These are phyloP conservation scores for Mamestra brassicae DNA, from an alignment of 2,888 invertebrate species.

Conservation along the genomic window DNA sequence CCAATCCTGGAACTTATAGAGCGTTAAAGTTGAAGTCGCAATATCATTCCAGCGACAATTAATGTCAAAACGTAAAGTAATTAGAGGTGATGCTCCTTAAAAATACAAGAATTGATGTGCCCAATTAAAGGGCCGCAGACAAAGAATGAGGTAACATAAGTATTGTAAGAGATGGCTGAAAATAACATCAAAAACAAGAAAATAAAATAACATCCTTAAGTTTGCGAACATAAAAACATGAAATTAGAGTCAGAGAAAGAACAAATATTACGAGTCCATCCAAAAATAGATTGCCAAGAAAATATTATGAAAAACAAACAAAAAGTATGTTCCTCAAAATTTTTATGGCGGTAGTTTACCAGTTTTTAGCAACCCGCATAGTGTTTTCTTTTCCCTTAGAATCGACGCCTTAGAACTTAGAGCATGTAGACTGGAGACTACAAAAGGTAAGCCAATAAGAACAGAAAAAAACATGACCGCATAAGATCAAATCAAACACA, in stretches of 20 bases:
- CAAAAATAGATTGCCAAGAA: slow-evolving; percentile 74
- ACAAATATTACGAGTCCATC: slow-evolving; percentile 77
- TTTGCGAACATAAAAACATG: neutral
- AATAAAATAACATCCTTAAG: neutral
- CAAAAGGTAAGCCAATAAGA: neutral
- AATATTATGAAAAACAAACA: slow-evolving; percentile 39
- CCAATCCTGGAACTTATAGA: neutral
- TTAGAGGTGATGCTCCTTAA: neutral
- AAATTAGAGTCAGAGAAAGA: slow-evolving; percentile 48
- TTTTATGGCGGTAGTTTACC: slow-evolving; percentile 37
- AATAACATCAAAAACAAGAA: neutral
- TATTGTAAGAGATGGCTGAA: slow-evolving; percentile 2
- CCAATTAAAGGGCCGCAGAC: neutral
- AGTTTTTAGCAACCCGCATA: slow-evolving; percentile 51
- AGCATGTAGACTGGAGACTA: slow-evolving; percentile 60
- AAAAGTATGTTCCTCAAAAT: slow-evolving; percentile 60
- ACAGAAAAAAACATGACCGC: neutral
- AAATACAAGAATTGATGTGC: neutral
- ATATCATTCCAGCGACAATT: neutral
- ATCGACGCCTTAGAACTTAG: slow-evolving; percentile 67
- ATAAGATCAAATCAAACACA: neutral
- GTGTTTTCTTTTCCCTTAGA: slow-evolving; percentile 54
- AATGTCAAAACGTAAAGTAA: neutral
- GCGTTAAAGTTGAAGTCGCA: too few relatives aligned
- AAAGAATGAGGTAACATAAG: neutral